Conservation (phyloP, 2,888 invertebrate genomes). For the Dastarcus helophoroides region DNA sequence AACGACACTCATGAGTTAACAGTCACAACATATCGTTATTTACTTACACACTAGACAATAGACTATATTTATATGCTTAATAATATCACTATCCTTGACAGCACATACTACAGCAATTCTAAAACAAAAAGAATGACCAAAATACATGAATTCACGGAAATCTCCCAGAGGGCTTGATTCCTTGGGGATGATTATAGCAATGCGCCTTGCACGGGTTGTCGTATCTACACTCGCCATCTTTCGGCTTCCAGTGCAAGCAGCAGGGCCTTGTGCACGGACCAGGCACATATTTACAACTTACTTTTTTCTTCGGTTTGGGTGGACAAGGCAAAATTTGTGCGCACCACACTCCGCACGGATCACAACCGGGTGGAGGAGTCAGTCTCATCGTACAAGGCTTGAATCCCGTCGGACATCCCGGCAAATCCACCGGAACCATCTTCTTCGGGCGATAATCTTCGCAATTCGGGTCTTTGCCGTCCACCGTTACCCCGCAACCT, state of each 20-base stretch:
- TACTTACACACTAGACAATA: too few species aligned
- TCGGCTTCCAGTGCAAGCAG: constrained; percentile 32
- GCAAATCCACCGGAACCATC: constrained; percentile 6
- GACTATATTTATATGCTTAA: too few species aligned
- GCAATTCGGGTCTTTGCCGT: constrained; percentile 20
- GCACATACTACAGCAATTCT: too few species aligned
- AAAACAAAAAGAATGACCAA: too few species aligned
- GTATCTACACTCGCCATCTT: constrained; percentile 29
- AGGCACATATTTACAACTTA: constrained; percentile 19
- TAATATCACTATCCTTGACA: too few species aligned
- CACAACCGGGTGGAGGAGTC: constrained; percentile 28
- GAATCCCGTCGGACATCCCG: constrained; percentile 31
- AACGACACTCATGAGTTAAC: too few species aligned
- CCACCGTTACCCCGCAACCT: constrained; percentile 11
- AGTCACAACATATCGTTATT: too few species aligned
- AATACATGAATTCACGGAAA: too few species aligned
- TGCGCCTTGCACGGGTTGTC: constrained; percentile 33
- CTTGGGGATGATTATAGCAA: constrained; percentile 32
- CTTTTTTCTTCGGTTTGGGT: constrained; percentile 26
- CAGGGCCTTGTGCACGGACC: constrained; percentile 29
- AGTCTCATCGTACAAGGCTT: constrained; percentile 32
- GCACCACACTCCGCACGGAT: constrained; percentile 32
- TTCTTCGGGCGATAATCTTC: constrained; percentile 17
- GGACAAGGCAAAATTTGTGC: constrained; percentile 31
- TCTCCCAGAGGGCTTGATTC: constrained; percentile 24